phyloP scores from a whole-genome alignment of 1,140 invertebrate species.

The Tetragonula clypearis region DNA sequence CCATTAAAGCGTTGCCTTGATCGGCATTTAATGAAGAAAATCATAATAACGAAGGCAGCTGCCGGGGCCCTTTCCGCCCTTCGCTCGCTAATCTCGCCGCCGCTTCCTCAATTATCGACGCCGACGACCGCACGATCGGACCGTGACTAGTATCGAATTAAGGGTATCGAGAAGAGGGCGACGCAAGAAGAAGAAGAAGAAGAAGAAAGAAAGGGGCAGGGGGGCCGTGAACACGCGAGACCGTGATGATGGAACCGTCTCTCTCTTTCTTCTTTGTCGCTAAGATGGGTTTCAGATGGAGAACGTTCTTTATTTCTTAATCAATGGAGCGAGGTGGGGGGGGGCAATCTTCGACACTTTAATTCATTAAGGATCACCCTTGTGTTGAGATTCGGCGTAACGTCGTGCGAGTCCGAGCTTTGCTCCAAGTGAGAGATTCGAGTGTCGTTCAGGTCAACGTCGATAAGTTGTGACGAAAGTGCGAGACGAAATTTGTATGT shows the following conservation, averaged over 20 bases:
- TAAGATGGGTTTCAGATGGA: neutral
- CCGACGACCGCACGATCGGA: conserved; percentile 48
- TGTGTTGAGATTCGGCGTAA: no score
- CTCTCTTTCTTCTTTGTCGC: neutral
- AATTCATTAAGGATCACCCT: no score
- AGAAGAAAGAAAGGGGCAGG: no score
- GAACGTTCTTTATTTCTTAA: neutral
- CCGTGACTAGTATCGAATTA: conserved; percentile 46
- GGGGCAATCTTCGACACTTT: neutral
- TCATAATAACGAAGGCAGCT: conserved; percentile 60
- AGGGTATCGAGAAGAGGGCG: conserved; percentile 38
- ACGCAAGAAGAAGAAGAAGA: neutral
- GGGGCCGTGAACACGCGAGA: no score
- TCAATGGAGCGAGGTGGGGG: neutral
- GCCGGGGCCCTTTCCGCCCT: neutral
- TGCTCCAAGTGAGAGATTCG: no score
- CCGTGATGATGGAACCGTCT: neutral
- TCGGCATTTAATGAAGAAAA: conserved; percentile 75
- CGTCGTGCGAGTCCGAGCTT: no score
- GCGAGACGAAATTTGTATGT: no score
- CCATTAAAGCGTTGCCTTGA: conserved; percentile 58
- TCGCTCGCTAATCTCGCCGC: conserved; percentile 34
- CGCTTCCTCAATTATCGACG: conserved; percentile 59
- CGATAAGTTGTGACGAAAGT: no score
- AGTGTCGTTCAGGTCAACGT: no score